Base-by-base conservation (phyloP, 2,888 invertebrate species). In the Atrina japonica region DNA sequence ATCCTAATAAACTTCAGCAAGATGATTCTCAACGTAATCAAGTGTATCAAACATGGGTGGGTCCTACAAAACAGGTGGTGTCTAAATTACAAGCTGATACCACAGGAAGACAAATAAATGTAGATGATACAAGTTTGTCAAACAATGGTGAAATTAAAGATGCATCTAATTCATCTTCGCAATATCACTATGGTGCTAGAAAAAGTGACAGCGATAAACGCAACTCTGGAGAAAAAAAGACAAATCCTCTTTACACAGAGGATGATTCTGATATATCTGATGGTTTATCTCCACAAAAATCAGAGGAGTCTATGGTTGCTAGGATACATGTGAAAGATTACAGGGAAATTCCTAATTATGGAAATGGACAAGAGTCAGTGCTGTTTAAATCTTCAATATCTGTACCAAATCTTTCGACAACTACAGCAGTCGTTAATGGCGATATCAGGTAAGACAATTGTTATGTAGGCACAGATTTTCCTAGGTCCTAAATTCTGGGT, bases 201-300 rank as follows among this genome's bases (percentile, higher is more conserved):
- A 41, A 52, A 41, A 25, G 27, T 7, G 40, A 23, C 23, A 30
- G 21, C 11, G 43, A 27, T 40, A 45, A 45, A 25, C 49, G 27
- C 25, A 58, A 49, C 40, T 66, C 66, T 49, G 52, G 70, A 40
- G 55, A 35, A n/a, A 45, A 55, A 21, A 72, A 70, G 27, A 68
- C 69, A 16, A 77, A 77, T 53, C 75, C 74, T 23, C 25, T 77
- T 53, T 76, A 78, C 66, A 64, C 73, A 30, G 71, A 70, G 66
- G 80, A 77, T 50, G 73, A 80, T 40, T 80, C 77, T 7, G 79
- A 75, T 53, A 45, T 43, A 27, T 63, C 70, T 5, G 76, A 78
- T 1, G 79, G 81, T 49, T 53, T 81, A 50, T 78, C 83, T 0
- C 80, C 80, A 47, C 73, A 77, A 40, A 70, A 71, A 55, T 71